Evolutionary conservation across 2,888 invertebrate genomes (phyloP).

Genomic region (Cheilosia variabilis): DNA sequence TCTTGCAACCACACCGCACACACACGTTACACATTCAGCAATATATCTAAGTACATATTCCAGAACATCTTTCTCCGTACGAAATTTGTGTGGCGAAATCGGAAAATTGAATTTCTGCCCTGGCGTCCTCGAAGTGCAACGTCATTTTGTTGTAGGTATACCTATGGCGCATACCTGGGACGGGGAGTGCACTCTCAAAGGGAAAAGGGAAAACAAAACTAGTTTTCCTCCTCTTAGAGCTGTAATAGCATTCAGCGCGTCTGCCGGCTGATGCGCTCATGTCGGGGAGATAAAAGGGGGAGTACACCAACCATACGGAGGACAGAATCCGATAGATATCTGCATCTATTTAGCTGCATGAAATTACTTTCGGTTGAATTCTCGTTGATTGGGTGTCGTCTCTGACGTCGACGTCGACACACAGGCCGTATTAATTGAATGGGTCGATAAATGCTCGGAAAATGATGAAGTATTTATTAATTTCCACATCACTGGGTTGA

Average conservation of each 20-base stretch:
- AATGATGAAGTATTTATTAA: conserved; percentile 25
- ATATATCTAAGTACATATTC: conserved; percentile 1
- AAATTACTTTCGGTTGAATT: conserved; percentile 69
- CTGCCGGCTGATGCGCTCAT: conserved; percentile 28
- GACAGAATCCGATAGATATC: conserved; percentile 49
- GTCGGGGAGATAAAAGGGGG: conserved; percentile 34
- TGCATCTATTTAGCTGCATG: conserved; percentile 46
- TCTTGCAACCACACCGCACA: conserved; percentile 12
- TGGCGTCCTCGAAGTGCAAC: conserved; percentile 37
- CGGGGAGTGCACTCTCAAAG: conserved; percentile 43
- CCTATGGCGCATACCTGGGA: conserved; percentile 19
- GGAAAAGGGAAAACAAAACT: conserved; percentile 64
- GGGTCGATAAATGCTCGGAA: conserved; percentile 27
- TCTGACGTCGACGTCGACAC: conserved; percentile 29
- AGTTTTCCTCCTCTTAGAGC: conserved; percentile 54
- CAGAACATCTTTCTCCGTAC: conserved; percentile 22
- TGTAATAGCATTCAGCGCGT: conserved; percentile 41
- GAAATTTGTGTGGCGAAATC: conserved; percentile 54
- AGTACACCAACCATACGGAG: conserved; percentile 51
- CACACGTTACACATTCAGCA: conserved; percentile 5
- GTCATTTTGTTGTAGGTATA: conserved; percentile 20
- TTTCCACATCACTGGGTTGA: conserved; percentile 11
- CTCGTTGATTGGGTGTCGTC: conserved; percentile 58
- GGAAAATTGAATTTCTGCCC: conserved; percentile 46
- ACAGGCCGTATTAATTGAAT: conserved; percentile 32